phyloP scores from a whole-genome alignment of 2,797 vertebrate species.

The Periophthalmus magnuspinnatus region DNA sequence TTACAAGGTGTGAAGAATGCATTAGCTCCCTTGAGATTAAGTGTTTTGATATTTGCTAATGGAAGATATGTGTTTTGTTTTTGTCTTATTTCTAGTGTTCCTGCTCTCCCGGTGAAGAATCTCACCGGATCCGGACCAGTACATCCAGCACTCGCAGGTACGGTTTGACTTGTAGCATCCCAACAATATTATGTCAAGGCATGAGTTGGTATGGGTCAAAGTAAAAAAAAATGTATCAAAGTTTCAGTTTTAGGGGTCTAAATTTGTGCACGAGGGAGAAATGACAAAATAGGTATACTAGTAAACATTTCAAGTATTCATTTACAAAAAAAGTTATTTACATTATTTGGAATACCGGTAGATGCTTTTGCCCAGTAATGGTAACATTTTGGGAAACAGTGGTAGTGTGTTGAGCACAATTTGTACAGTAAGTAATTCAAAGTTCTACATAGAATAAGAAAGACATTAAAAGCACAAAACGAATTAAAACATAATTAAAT shows the following conservation, averaged over 20 bases:
- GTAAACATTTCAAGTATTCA: neutral
- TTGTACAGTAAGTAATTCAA: no score
- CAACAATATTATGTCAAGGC: neutral
- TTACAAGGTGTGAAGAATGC: conserved; percentile 5
- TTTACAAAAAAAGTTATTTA: neutral
- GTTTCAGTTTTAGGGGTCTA: neutral
- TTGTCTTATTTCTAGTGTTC: conserved; percentile 77
- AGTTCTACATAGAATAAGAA: no score
- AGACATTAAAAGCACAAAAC: no score
- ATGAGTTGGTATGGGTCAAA: conserved; percentile 3
- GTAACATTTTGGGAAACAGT: neutral
- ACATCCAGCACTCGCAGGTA: conserved; percentile 93
- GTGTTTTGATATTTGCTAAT: conserved; percentile 5
- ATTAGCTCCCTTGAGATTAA: neutral
- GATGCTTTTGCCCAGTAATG: no score
- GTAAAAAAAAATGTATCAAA: neutral
- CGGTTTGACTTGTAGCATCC: conserved; percentile 23
- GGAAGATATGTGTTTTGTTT: neutral
- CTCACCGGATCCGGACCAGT: conserved; percentile 90
- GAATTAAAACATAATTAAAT: no score
- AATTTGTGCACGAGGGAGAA: neutral
- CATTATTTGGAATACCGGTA: no score
- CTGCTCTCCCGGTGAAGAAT: conserved; percentile 95
- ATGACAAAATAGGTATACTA: neutral
- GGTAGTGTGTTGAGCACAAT: neutral